These are phyloP conservation scores for Tangachromis dhanisi DNA, from an alignment of 2,113 vertebrate genomes.

Conservation along the genomic window DNA sequence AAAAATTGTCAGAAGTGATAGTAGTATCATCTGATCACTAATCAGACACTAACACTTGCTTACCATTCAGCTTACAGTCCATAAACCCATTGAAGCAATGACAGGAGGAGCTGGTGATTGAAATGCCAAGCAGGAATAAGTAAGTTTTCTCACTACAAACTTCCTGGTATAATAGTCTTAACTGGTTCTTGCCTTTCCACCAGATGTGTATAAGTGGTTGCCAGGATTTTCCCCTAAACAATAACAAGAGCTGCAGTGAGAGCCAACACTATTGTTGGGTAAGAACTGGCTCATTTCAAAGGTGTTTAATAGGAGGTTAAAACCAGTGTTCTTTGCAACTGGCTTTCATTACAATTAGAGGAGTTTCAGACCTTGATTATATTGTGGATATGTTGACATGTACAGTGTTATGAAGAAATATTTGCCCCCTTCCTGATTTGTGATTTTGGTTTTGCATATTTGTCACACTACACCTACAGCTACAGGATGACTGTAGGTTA, in stretches of 20 bases:
- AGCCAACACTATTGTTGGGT: background rate
- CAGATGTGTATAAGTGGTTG: background rate
- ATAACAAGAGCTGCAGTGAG: background rate
- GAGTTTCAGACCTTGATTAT: background rate
- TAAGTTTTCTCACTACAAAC: background rate
- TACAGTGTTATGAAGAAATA: background rate
- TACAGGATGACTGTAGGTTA: background rate
- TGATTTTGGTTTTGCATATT: accelerated
- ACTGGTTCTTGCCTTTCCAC: background rate
- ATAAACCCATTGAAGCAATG: background rate
- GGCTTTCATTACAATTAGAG: background rate
- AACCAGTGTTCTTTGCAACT: background rate
- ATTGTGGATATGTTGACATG: background rate
- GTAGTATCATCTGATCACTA: background rate
- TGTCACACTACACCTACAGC: background rate
- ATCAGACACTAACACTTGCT: background rate
- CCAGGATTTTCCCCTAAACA: background rate
- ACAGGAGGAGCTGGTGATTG: background rate
- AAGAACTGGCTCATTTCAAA: background rate
- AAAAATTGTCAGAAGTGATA: background rate
- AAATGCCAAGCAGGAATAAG: background rate
- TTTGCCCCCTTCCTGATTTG: background rate
- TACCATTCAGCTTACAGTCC: background rate
- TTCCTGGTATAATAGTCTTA: background rate
- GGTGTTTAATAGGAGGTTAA: background rate